Base-by-base conservation (phyloP, 2,888 invertebrate genomes). In the Cosmorhoe ocellata region DNA sequence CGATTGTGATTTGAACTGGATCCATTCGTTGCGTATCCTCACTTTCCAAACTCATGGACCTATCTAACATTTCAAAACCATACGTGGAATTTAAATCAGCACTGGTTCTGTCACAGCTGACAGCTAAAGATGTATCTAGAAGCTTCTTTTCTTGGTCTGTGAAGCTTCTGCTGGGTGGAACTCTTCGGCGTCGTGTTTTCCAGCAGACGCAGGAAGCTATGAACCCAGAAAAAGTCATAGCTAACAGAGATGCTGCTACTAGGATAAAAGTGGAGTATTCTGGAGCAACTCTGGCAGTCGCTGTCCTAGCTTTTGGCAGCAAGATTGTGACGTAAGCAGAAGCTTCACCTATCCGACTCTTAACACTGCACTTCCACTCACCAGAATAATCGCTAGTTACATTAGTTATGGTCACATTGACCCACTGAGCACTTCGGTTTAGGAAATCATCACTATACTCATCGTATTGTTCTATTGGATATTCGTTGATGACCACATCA, bases 81-180 rank as follows among this genome's bases (percentile, higher is more conserved):
- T 86, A 91, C 0, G 74, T 92, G 59, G 71, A 93, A 51, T 74
- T 93, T 74, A 93, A 80, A 49, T 93, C 94, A 28, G 93, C 92
- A 68, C 94, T 94, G 26, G 93, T 91, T 59, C 93, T 91, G 62
- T 93, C 93, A 65, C 93, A 93, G 68, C 94, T 94, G 47, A 86
- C 79, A 31, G 89, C 79, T 86, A 92, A 43, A 82, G 96, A 96
- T 11, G 96, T 93, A 64, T 96, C 96, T 56, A 97, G 87, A 49
- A 97, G 88, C 71, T 96, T 96, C 80, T 97, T 96, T 73, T 97
- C 96, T 85, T 97, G 97, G 70, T 97, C 97, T 38, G 95, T 96
- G 73, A 96, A 96, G 74, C 96, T 96, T 62, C 91, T 90, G 50
- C 91, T 91, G 0, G 91, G 86, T 4, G 91, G 90, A 1, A 95